Conservation (phyloP, 2,113 vertebrate species). For the Labeo catla region DNA sequence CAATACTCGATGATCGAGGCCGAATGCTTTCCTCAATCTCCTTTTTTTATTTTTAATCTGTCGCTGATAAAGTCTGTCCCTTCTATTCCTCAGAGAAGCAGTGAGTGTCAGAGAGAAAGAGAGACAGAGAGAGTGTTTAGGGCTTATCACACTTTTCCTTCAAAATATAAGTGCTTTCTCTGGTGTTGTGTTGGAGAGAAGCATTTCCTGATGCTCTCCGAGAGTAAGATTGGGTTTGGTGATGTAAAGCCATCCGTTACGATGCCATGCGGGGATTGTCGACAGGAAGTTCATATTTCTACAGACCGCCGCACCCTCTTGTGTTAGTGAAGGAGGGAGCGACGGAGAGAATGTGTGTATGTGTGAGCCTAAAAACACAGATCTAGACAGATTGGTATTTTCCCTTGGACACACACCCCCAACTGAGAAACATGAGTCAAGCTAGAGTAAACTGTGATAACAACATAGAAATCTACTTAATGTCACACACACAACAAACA, state of each 20-base stretch:
- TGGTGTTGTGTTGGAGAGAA: background rate
- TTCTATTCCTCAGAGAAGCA: conserved; percentile 25
- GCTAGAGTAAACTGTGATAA: conserved; percentile 29
- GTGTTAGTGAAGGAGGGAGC: background rate
- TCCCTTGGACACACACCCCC: conserved; percentile 29
- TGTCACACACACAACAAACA: background rate
- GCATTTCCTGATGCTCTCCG: conserved; percentile 48
- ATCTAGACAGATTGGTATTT: conserved; percentile 40
- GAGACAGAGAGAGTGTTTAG: conserved; percentile 7
- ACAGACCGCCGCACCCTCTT: conserved; percentile 3
- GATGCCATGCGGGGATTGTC: conserved; percentile 27
- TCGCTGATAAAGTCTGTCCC: background rate
- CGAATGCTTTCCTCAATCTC: background rate
- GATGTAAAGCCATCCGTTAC: conserved; percentile 53
- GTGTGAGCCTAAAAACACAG: conserved; percentile 25
- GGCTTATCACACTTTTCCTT: conserved; percentile 28
- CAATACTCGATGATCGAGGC: background rate
- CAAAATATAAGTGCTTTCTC: conserved; percentile 14
- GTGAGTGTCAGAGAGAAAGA: conserved; percentile 2
- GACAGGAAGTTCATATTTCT: conserved; percentile 26
- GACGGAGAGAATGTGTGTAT: conserved; percentile 3
- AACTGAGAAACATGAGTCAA: conserved; percentile 37
- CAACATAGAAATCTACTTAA: background rate
- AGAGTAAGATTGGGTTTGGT: conserved; percentile 9
- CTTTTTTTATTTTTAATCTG: background rate